Evolutionary conservation across 2,888 invertebrate species (phyloP), one percentile per base, ranked within the genome.

Genomic region (Anoplius nigerrimus): DNA sequence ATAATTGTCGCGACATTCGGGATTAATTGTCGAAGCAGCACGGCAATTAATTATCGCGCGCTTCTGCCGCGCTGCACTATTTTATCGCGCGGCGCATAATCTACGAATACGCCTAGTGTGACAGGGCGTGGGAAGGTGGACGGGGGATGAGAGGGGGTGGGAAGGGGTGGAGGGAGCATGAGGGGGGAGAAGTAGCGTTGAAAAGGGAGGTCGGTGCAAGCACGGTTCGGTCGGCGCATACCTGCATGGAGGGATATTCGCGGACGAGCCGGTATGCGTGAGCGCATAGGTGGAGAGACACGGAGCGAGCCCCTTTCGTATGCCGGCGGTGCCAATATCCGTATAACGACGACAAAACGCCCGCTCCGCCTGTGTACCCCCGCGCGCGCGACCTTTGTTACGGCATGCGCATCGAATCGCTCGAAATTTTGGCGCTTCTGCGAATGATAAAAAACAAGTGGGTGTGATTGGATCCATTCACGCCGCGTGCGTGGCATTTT

Each of bases 1-100:
- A 72, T 74, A 76, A 78, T 78, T 72, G 71, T 70, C 68, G 67
- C 70, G 54, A 65, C 67, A 71, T 75, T 75, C 71, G 52, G 62
- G 69, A 70, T 75, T 74, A 78, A 78, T 79, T 71, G 77, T 72
- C 67, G 58, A 79, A 52, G 66, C 66, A 74, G 69, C 79, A 70
- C 55, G 58, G 66, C 72, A 72, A 76, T 78, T 78, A 79, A 77
- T 78, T 72, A 75, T 77, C 75, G 34, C 8, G 34, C 34, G 62
- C 24, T 69, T 43, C 59, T 64, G 54, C 18, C 59, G 65, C 42
- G 54, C 45, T 22, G 62, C 48, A 52, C 53, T 62, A 69, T 78
- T 78, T 78, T 73, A 73, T 78, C 76, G 51, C n/a, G n/a, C 51
- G 58, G 8, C 43, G 34, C 54, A 74, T 74, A 72, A 76, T 74